A percentile compares a stretch with the other conserved stretches of the same genome.
Evolutionary conservation across 2,888 invertebrate species (phyloP).

Genomic region (Panopea generosa): DNA sequence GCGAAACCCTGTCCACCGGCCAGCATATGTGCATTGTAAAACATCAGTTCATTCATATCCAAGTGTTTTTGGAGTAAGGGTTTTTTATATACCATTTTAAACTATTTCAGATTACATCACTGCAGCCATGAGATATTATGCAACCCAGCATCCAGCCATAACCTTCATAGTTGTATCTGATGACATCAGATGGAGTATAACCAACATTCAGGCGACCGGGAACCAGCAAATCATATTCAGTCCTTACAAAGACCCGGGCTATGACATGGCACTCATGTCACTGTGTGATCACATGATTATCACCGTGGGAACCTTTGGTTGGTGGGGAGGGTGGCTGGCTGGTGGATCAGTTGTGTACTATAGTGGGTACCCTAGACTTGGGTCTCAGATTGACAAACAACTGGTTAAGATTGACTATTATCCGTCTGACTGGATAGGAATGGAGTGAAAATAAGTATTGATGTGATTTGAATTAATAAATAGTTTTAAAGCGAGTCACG

Average conservation of each 20-base stretch:
- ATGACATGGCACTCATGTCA: conserved; percentile 39
- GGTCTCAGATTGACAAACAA: conserved; percentile 26
- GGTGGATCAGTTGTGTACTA: conserved; percentile 47
- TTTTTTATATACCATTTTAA: too few species aligned
- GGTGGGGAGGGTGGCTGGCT: conserved; percentile 58
- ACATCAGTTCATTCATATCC: too few species aligned
- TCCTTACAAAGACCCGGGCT: conserved; percentile 4
- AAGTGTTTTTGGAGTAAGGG: too few species aligned
- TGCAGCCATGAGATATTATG: conserved; percentile 31
- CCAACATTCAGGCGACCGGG: conserved; percentile 36
- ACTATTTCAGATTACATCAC: conserved; percentile 37
- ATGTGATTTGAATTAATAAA: conserved; percentile 2
- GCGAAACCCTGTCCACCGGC: too few species aligned
- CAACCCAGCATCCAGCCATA: conserved; percentile 12
- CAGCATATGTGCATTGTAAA: too few species aligned
- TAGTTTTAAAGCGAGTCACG: too few species aligned
- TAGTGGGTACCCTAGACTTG: conserved; percentile 30
- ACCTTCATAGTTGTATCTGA: conserved; percentile 48
- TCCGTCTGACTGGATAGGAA: conserved; percentile 37
- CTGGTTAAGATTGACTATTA: conserved; percentile 33
- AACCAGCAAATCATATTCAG: conserved; percentile 29
- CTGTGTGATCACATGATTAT: conserved; percentile 50
- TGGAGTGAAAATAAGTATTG: conserved; percentile 15
- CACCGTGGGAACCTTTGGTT: conserved; percentile 50
- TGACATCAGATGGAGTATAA: conserved; percentile 49